These are phyloP conservation scores for Oryctes rhinoceros DNA, from an alignment of 1,140 invertebrate species.

Conservation along the genomic window DNA sequence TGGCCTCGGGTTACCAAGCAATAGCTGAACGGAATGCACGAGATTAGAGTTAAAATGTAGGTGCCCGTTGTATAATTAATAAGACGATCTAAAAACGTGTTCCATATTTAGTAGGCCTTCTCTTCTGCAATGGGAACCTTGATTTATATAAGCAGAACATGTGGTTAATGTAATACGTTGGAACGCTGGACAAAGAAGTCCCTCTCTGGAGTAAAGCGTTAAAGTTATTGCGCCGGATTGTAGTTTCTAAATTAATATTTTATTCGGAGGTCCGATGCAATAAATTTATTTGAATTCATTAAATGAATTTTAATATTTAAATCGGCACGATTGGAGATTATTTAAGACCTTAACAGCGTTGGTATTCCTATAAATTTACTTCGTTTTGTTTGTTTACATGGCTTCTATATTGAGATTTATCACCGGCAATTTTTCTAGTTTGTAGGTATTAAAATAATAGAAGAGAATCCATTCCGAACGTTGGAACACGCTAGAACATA, in stretches of 20 bases:
- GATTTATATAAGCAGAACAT: constrained; percentile 29
- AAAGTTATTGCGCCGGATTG: too few relatives aligned
- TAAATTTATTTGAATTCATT: neutral
- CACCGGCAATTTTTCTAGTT: too few relatives aligned
- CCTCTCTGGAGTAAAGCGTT: too few relatives aligned
- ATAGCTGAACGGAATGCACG: constrained; percentile 4
- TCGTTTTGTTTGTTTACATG: neutral
- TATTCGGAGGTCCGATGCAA: neutral
- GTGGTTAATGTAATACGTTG: neutral
- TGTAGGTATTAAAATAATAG: too few relatives aligned
- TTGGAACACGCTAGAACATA: too few relatives aligned
- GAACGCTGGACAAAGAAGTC: neutral
- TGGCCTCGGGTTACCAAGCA: constrained; percentile 20
- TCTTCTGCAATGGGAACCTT: constrained; percentile 7
- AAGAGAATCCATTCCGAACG: too few relatives aligned
- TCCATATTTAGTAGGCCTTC: constrained; percentile 28
- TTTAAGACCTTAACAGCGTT: neutral
- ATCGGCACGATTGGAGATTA: neutral
- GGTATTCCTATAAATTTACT: neutral
- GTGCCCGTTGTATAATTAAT: constrained; percentile 29
- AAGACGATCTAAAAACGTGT: constrained; percentile 26
- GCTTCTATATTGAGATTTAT: neutral
- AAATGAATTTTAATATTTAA: neutral
- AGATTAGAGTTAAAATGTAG: constrained; percentile 32
- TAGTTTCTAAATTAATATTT: neutral